These are phyloP conservation scores for Myzus persicae DNA, from an alignment of 1,140 invertebrate species.

Conservation along the genomic window DNA sequence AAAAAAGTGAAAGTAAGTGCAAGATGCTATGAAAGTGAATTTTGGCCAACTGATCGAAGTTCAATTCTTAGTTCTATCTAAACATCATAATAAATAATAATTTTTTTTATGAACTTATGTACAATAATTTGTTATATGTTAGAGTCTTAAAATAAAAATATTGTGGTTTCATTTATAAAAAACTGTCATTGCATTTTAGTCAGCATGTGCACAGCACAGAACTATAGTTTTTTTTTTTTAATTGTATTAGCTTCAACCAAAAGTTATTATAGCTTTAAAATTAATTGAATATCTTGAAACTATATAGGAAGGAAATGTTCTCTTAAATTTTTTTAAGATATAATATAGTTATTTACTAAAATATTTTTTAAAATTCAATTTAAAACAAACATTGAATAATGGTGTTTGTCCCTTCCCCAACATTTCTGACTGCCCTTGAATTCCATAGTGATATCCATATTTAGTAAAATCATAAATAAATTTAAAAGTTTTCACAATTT, in stretches of 20 bases:
- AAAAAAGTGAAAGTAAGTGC: not conserved
- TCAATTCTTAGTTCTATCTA: not conserved
- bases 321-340: not conserved
- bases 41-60: not conserved
- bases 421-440: constrained; percentile 8
- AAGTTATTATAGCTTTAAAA: too few species aligned
- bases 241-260: too few species aligned
- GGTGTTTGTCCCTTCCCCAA: not conserved
- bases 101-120: not conserved
- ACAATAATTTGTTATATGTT: not conserved
- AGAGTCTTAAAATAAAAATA: not conserved
- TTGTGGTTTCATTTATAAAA: not conserved
- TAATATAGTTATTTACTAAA: not conserved
- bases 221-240: too few species aligned
- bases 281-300: too few species aligned
- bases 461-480: constrained; percentile 39
- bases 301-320: not conserved
- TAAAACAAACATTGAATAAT: not conserved
- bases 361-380: not conserved
- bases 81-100: not conserved
- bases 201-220: too few species aligned
- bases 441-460: constrained; percentile 28
- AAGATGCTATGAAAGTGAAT: not conserved
- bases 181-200: not conserved
- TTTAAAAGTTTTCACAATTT: constrained; percentile 45